Evolutionary conservation across 2,888 invertebrate genomes (phyloP), one percentile per base, ranked within the genome.

Genomic region (Hydroisotoma schaefferi): DNA sequence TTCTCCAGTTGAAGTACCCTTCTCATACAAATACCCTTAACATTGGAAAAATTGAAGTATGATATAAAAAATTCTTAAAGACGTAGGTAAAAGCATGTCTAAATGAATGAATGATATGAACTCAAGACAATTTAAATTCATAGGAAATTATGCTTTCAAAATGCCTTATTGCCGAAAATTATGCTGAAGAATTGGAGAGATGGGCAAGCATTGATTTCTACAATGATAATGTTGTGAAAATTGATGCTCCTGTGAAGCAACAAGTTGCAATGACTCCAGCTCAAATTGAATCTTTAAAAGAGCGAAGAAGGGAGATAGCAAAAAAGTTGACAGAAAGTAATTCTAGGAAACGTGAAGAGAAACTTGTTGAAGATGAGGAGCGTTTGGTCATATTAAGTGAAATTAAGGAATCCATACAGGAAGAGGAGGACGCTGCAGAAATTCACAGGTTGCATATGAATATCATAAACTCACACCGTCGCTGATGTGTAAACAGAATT

Each of bases 1-100:
- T 94, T 49, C 80, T 95, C 38, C 94, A 95, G 78, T 81, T 95
- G 38, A 94, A 94, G 76, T 94, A 94, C 77, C 94, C 95, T 0
- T 89, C 88, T 0, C 94, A 94, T 78, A 84, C 90, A 0, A 88
- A 88, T 75, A 87, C 90, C 0, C 87, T 95, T 64, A 91, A 92
- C 0, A 83, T 89, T 69, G 90, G 88, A 59, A 82, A 94, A 63
- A 87, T 88, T 38, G 94, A 95, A 20, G 40, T 40, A 10, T 5
- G 40, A n/a, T n/a, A n/a, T 40, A 40, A 40, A 40, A 10, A 8
- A 33, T 15, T 40, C 15, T 40, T 5, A 40, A 40, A 15, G 6
- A 33, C 33, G 6, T 10, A 33, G 8, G 15, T 10, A 33, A 33
- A 10, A 10, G 15, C 15, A 33, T 15, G 15, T 33, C 15, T 15